Evolutionary conservation across 2,113 vertebrate genomes (phyloP).

Genomic region (Blennius ocellaris): DNA sequence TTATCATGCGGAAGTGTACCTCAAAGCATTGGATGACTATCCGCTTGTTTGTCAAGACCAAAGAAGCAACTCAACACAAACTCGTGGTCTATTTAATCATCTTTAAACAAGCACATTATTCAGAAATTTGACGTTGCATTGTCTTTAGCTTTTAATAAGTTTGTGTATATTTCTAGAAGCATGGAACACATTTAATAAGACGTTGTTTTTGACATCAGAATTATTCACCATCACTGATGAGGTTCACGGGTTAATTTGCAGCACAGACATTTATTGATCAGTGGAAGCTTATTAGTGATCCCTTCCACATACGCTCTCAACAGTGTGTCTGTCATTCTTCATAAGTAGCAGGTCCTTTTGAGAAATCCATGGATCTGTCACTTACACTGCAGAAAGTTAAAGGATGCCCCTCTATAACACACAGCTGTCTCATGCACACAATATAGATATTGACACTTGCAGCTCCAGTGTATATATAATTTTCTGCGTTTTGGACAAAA

Average conservation of each 20-base stretch:
- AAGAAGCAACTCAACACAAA: slow-evolving; percentile 2
- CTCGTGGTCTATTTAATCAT: not conserved
- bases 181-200: slow-evolving; percentile 82
- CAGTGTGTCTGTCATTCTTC: slow-evolving; percentile 61
- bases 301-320: slow-evolving; percentile 42
- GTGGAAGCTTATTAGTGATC: slow-evolving; percentile 61
- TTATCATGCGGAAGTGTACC: slow-evolving; percentile 26
- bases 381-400: slow-evolving; percentile 52
- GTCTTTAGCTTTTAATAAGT: slow-evolving; percentile 12
- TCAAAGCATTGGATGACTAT: slow-evolving; percentile 1
- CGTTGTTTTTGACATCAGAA: slow-evolving; percentile 25
- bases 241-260: slow-evolving; percentile 74
- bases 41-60: not conserved
- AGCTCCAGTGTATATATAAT: not conserved
- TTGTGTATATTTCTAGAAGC: slow-evolving; percentile 11
- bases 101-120: not conserved
- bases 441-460: slow-evolving; percentile 44
- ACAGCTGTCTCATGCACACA: slow-evolving; percentile 39
- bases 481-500: slow-evolving; percentile 20
- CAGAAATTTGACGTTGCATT: not conserved
- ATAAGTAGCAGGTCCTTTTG: slow-evolving; percentile 63
- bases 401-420: slow-evolving; percentile 45
- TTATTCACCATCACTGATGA: slow-evolving; percentile 53
- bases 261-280: slow-evolving; percentile 72
- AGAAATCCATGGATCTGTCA: slow-evolving; percentile 70